These are phyloP conservation scores for Mormyrus hasselquistii DNA, from an alignment of 2,797 vertebrate species.

Conservation along the genomic window DNA sequence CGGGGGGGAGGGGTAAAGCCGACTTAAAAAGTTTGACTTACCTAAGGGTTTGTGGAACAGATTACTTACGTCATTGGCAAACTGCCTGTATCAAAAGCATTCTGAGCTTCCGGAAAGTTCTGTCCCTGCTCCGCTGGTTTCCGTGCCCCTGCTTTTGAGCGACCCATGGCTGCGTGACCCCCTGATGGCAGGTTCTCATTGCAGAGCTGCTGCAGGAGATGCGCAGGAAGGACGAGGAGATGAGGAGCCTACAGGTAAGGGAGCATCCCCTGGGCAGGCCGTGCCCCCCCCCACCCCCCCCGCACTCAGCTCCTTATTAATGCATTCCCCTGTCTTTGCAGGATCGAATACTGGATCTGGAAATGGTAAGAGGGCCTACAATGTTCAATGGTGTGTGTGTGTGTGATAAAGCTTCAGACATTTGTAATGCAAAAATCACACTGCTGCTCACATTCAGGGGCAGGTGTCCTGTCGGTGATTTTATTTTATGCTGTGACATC, in stretches of 20 bases:
- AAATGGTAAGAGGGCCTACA: constrained; percentile 67
- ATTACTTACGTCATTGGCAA: neutral
- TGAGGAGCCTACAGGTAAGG: constrained; percentile 79
- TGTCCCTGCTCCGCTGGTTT: neutral
- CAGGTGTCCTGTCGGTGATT: neutral
- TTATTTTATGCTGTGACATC: neutral
- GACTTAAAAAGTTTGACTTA: neutral
- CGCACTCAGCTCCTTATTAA: neutral
- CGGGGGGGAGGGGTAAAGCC: neutral
- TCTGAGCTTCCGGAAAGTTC: neutral
- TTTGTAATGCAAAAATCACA: neutral
- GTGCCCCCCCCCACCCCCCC: no score
- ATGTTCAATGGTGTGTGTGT: neutral
- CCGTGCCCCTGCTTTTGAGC: neutral
- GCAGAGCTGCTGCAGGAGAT: constrained; percentile 76
- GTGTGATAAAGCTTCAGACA: no score
- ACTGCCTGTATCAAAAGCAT: neutral
- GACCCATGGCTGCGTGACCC: neutral
- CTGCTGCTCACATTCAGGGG: neutral
- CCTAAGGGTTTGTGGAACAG: neutral
- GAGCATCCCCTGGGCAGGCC: no score
- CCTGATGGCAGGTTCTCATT: constrained; percentile 35
- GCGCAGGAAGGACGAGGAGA: constrained; percentile 77
- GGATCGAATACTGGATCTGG: constrained; percentile 76
- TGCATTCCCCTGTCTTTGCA: constrained; percentile 52